Evolutionary conservation across 1,140 invertebrate genomes (phyloP).

Genomic region (Zaprionus ornatus): DNA sequence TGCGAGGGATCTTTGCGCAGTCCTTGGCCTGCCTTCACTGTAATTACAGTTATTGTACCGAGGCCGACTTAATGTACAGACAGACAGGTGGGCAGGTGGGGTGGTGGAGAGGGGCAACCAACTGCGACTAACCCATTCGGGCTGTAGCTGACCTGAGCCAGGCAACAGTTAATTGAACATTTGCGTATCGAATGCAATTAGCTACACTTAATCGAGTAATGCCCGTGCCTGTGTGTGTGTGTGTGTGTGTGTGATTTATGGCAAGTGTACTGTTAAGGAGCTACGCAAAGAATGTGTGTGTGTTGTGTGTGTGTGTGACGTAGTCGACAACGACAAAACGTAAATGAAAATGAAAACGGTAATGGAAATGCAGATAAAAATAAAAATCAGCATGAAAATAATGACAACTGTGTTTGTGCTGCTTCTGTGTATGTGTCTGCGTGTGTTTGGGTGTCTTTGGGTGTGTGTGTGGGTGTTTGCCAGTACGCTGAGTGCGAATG

Average conservation of each 20-base stretch:
- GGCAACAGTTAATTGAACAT: constrained; percentile 62
- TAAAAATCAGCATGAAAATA: constrained; percentile 82
- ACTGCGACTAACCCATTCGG: constrained; percentile 4
- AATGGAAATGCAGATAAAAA: constrained; percentile 81
- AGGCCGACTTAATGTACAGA: constrained; percentile 20
- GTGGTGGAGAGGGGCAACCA: not conserved
- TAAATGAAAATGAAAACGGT: constrained; percentile 73
- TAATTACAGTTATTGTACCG: constrained; percentile 55
- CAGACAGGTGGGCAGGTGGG: constrained; percentile 13
- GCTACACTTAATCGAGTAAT: constrained; percentile 69
- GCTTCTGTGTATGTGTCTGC: not conserved
- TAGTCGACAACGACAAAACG: constrained; percentile 1
- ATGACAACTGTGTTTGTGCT: constrained; percentile 64
- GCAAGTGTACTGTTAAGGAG: constrained; percentile 14
- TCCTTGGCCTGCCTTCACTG: constrained; percentile 6
- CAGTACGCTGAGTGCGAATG: constrained; percentile 21
- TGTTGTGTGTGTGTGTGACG: constrained; percentile 2
- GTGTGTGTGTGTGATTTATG: constrained; percentile 72
- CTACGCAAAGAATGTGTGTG: constrained; percentile 19
- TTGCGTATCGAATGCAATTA: constrained; percentile 77
- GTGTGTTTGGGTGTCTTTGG: not conserved
- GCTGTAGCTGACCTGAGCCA: constrained; percentile 15
- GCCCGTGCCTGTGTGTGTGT: constrained; percentile 35
- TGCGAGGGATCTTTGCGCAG: constrained; percentile 27
- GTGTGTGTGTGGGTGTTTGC: constrained; percentile 9